Conservation (phyloP, 2,888 invertebrate species). For the Eulithis testata region DNA sequence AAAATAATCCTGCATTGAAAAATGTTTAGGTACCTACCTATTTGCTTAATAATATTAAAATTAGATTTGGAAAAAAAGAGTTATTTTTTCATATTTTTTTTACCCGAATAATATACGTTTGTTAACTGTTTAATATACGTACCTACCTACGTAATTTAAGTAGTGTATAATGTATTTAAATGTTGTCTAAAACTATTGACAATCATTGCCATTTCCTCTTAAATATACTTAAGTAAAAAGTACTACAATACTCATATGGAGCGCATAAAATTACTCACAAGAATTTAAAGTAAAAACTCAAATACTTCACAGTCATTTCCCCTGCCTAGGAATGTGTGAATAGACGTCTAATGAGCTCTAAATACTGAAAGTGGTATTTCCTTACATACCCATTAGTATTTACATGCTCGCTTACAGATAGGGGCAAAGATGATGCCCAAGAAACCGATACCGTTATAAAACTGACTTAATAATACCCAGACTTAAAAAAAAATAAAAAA, state of each 20-base stretch:
- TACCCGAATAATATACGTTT: no score
- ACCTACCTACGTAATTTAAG: no score
- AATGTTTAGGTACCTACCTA: no score
- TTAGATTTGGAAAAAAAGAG: no score
- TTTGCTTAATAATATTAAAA: no score
- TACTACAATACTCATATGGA: not conserved
- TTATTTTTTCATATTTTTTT: no score
- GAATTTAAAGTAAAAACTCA: slow-evolving; percentile 38
- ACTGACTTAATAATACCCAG: no score
- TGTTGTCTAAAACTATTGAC: no score
- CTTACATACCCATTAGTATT: slow-evolving; percentile 23
- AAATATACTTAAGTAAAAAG: not conserved
- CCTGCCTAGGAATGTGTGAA: slow-evolving; percentile 51
- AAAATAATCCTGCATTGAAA: no score
- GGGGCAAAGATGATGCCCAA: not conserved
- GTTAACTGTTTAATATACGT: no score
- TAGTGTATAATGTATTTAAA: no score
- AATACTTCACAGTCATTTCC: slow-evolving; percentile 21
- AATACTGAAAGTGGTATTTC: slow-evolving; percentile 55
- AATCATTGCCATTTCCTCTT: not conserved
- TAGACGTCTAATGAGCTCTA: slow-evolving; percentile 56
- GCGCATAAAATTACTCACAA: slow-evolving; percentile 14
- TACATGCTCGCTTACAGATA: slow-evolving; percentile 14
- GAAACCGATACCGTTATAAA: not conserved
- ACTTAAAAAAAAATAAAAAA: no score